These are phyloP conservation scores for Athrips mouffetella DNA, from an alignment of 2,888 invertebrate species.

Conservation along the genomic window DNA sequence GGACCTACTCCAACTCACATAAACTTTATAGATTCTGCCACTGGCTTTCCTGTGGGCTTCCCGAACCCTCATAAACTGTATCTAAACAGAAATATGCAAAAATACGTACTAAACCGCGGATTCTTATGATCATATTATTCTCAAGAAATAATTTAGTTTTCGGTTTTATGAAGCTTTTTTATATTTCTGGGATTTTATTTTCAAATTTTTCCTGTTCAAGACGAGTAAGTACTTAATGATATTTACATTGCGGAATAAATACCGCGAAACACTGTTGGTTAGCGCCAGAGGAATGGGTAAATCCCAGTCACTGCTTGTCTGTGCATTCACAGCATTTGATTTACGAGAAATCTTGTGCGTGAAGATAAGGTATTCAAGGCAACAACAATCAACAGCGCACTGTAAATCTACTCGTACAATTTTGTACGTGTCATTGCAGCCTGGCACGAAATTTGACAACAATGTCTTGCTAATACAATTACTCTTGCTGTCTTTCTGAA, in stretches of 20 bases:
- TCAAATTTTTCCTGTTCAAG: background rate
- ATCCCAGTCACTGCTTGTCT: too few relatives aligned
- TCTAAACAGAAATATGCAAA: constrained; percentile 21
- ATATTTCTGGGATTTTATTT: constrained; percentile 1
- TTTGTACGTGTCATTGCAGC: too few relatives aligned
- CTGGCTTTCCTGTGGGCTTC: constrained; percentile 17
- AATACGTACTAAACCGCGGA: constrained; percentile 12
- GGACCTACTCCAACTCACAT: constrained; percentile 41
- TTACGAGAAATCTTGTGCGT: too few relatives aligned
- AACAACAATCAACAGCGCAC: too few relatives aligned
- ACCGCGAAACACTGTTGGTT: too few relatives aligned
- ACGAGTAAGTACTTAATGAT: background rate
- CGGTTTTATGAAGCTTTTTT: constrained; percentile 1
- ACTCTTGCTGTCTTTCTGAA: constrained; percentile 1
- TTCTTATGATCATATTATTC: constrained; percentile 14
- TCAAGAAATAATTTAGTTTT: constrained; percentile 1
- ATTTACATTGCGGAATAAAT: background rate
- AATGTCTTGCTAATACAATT: background rate
- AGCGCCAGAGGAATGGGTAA: too few relatives aligned
- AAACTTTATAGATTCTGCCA: constrained; percentile 33
- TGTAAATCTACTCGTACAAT: too few relatives aligned
- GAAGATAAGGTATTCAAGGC: too few relatives aligned
- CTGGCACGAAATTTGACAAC: too few relatives aligned
- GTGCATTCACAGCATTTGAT: too few relatives aligned
- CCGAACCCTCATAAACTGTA: constrained; percentile 15